Evolutionary conservation across 2,888 invertebrate genomes (phyloP), one percentile per base, ranked within the genome.

Genomic region (Oxycera nigricornis): DNA sequence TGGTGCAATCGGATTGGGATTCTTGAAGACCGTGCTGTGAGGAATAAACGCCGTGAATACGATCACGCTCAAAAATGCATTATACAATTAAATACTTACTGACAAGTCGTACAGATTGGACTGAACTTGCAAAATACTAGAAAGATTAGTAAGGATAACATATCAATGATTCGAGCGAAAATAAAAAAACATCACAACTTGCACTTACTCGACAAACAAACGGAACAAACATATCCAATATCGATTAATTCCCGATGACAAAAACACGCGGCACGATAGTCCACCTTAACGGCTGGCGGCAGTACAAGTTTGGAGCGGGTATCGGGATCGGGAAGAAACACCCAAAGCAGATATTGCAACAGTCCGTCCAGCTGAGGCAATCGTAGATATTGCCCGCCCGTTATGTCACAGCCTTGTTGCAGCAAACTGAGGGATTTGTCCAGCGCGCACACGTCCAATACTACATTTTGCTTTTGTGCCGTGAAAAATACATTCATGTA

Each of bases 401-500:
- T 97, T 79, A 99, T 96, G 86, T 98, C 98, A 85, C 97, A 96
- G 14, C 97, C 98, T 86, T 97, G 98, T 83, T 97, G 97, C 67
- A 98, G 87, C 24, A 98, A 86, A 78, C 95, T 95, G 55, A 97
- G 89, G 79, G 96, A 95, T 81, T 94, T 93, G 83, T 95, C 95
- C 79, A 98, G 85, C 1, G 97, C 93, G 81, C 98, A 98, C 1
- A 96, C 95, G 86, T 98, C 98, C 61, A 98, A 89, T 4, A 94
- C 89, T 52, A 97, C 91, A 86, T 93, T 93, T 88, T 96, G 89
- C 79, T 92, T 92, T 86, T 92, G 96, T 1, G 98, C 96, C 1
- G 98, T 96, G 81, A 98, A 98, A 84, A 98, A 97, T 1, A 95
- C 94, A 83, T 98, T 98, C 97, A 98, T 98, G 80, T 97, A 96